Percentiles rank a stretch among this genome's conserved stretches.
Evolutionary conservation across 2,888 invertebrate genomes (phyloP).

Genomic region (Suillia variegata): DNA sequence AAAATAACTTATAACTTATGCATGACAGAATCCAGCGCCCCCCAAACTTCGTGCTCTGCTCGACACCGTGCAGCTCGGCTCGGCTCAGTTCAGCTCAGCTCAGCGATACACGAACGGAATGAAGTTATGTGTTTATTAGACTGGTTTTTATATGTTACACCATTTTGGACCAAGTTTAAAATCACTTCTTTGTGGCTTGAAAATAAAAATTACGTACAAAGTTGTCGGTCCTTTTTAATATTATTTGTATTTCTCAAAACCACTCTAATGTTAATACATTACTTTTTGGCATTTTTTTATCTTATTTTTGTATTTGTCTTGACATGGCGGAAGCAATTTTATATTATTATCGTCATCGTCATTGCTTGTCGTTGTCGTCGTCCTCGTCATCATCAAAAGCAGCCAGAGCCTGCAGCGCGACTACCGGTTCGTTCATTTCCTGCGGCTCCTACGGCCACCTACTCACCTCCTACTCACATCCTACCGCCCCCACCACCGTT

Average conservation of each 20-base stretch:
- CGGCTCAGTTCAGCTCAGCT: background rate
- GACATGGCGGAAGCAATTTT: slow-evolving; percentile 17
- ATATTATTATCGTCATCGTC: slow-evolving; percentile 18
- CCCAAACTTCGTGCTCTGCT: background rate
- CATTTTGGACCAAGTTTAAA: no score
- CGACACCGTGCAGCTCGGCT: background rate
- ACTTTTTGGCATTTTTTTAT: no score
- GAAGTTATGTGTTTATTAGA: no score
- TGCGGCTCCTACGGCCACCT: background rate
- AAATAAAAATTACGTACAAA: no score
- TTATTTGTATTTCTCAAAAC: no score
- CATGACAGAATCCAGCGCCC: slow-evolving; percentile 42
- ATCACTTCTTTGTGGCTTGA: no score
- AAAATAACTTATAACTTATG: slow-evolving; percentile 50
- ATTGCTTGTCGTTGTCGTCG: background rate
- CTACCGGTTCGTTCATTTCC: background rate
- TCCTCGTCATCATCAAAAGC: background rate
- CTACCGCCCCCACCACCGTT: no score
- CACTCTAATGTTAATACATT: no score
- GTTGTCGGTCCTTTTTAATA: no score
- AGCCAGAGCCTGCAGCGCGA: background rate
- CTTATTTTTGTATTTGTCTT: no score
- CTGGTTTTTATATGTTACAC: no score
- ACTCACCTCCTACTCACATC: background rate
- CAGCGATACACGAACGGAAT: background rate